A percentile compares a stretch with the other conserved stretches of the same genome.
Evolutionary conservation across 2,888 invertebrate genomes (phyloP).

Genomic region (Anthophora plumipes): DNA sequence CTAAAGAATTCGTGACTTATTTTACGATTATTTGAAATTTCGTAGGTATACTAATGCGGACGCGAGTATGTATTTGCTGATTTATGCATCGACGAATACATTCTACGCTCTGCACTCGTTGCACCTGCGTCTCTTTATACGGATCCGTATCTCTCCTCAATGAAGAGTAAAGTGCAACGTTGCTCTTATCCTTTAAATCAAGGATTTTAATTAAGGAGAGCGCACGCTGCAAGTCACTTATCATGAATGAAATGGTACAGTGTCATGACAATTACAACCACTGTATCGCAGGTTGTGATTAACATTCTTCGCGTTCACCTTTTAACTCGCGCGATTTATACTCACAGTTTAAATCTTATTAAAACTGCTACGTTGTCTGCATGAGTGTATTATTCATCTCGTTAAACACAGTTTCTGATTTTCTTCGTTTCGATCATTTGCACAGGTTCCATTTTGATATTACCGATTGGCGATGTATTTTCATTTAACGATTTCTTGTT

Average conservation of each 20-base stretch:
- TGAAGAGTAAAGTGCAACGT: constrained; percentile 3
- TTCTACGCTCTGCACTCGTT: neutral
- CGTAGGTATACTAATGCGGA: too few relatives aligned
- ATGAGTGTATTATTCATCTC: neutral
- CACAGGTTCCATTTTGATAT: too few relatives aligned
- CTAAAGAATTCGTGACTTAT: too few relatives aligned
- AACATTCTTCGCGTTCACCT: constrained; percentile 6
- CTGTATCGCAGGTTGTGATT: constrained; percentile 4
- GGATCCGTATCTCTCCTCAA: constrained; percentile 5
- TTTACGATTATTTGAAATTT: too few relatives aligned
- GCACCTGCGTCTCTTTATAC: too few relatives aligned
- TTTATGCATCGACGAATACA: neutral
- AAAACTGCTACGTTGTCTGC: neutral
- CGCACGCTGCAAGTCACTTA: constrained; percentile 14
- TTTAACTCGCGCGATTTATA: constrained; percentile 6
- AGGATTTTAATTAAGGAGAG: constrained; percentile 38
- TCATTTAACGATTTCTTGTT: neutral
- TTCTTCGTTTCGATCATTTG: too few relatives aligned
- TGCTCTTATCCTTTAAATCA: constrained; percentile 25
- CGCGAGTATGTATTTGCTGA: too few relatives aligned
- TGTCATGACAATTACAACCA: constrained; percentile 22
- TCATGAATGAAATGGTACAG: constrained; percentile 21
- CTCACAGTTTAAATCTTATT: neutral
- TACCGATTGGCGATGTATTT: too few relatives aligned
- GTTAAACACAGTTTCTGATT: neutral